phyloP scores from a whole-genome alignment of 2,888 invertebrate genomes.

The Carcina quercana region DNA sequence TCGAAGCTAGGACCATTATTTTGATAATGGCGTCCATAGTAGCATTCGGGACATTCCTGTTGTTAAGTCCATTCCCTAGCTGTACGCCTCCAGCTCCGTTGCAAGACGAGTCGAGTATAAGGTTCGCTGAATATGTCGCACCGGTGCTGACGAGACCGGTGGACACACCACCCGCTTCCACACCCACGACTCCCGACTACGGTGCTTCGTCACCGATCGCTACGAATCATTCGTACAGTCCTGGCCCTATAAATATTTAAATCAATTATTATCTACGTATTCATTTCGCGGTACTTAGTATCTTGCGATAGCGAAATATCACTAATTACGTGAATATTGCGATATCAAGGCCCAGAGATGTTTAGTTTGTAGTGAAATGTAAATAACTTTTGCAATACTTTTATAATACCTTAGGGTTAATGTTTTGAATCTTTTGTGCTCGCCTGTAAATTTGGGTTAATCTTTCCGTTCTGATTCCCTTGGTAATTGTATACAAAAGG shows the following conservation, averaged over 20 bases:
- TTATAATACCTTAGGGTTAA: slow-evolving; percentile 29
- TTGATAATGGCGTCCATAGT: slow-evolving; percentile 80
- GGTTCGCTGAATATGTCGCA: slow-evolving; percentile 72
- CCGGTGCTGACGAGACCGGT: slow-evolving; percentile 72
- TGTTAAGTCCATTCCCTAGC: slow-evolving; percentile 81
- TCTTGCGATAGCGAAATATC: slow-evolving; percentile 15
- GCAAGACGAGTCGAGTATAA: slow-evolving; percentile 59
- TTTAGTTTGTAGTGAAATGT: slow-evolving; percentile 27
- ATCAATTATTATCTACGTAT: slow-evolving; percentile 3
- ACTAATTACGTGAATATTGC: slow-evolving; percentile 16
- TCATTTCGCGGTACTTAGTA: slow-evolving; percentile 6
- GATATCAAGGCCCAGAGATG: slow-evolving; percentile 20
- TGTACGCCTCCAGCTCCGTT: slow-evolving; percentile 74
- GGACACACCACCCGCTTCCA: slow-evolving; percentile 47
- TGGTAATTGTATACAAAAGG: slow-evolving; percentile 4
- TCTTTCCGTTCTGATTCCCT: neutral
- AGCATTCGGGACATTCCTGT: slow-evolving; percentile 78
- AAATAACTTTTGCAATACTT: slow-evolving; percentile 46
- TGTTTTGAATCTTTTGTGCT: slow-evolving; percentile 30
- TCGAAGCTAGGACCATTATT: slow-evolving; percentile 76
- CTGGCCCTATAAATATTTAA: slow-evolving; percentile 61
- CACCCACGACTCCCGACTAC: slow-evolving; percentile 64
- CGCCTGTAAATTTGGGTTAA: slow-evolving; percentile 8
- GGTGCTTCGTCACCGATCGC: slow-evolving; percentile 61
- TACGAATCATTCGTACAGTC: slow-evolving; percentile 45